Evolutionary conservation across 37 sponge, comb jelly and placozoan species (phyloP).

Genomic region (Theonella swinhoei): DNA sequence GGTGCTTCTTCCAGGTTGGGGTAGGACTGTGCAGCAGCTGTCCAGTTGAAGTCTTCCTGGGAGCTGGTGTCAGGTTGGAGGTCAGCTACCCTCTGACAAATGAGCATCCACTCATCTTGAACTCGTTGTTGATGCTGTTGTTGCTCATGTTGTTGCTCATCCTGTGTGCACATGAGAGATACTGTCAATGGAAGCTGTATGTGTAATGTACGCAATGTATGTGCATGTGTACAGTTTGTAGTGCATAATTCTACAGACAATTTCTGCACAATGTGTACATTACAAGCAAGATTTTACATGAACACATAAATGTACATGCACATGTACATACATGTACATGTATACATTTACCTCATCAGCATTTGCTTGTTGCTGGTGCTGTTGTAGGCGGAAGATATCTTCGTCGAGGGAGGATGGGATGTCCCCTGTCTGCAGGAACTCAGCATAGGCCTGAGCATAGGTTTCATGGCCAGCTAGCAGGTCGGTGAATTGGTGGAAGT

Average conservation of each 20-base stretch:
- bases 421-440: constrained; percentile 16
- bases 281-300: too few relatives aligned
- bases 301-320: too few relatives aligned
- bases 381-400: too few relatives aligned
- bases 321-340: too few relatives aligned
- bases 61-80: constrained; percentile 3
- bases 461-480: not conserved
- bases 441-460: constrained; percentile 30
- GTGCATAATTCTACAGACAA: not conserved
- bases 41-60: constrained; percentile 17
- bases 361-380: too few relatives aligned
- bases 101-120: constrained; percentile 40
- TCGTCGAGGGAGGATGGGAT: constrained; percentile 39
- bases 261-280: not conserved
- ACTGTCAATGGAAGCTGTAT: not conserved
- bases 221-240: not conserved
- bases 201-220: not conserved
- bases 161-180: constrained; percentile 3
- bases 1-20: constrained; percentile 35
- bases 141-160: too few relatives aligned
- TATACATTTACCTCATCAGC: too few relatives aligned
- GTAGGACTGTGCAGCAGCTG: not conserved
- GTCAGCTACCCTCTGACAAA: constrained; percentile 22
- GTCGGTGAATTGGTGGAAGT: constrained; percentile 19
- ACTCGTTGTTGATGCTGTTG: constrained; percentile 14